Conservation (phyloP, 2,888 invertebrate species). For the Euphydryas editha region DNA sequence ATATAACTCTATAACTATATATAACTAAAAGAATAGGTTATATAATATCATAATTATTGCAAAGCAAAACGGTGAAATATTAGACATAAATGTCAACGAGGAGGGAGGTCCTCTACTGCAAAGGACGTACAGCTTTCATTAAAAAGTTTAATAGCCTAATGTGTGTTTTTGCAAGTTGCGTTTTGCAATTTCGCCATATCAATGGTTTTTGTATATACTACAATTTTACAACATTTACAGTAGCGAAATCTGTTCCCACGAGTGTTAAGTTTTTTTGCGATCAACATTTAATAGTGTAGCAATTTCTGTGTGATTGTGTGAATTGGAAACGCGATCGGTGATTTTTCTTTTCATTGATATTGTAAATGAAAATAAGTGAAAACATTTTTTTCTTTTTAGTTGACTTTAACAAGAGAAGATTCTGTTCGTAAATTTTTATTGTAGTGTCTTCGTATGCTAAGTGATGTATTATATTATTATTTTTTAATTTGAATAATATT, state of each 20-base stretch:
- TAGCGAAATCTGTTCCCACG: constrained; percentile 63
- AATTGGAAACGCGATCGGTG: constrained; percentile 45
- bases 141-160: not conserved
- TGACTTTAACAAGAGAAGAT: too few species aligned
- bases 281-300: constrained; percentile 50
- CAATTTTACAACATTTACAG: constrained; percentile 41
- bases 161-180: not conserved
- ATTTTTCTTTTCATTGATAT: constrained; percentile 37
- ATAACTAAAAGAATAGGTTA: too few species aligned
- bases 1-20: too few species aligned
- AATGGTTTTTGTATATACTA: constrained; percentile 21
- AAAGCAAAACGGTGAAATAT: too few species aligned
- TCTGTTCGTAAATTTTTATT: too few species aligned
- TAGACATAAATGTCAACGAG: too few species aligned
- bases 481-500: too few species aligned
- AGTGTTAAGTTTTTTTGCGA: constrained; percentile 54
- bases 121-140: not conserved
- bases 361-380: not conserved
- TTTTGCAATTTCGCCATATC: not conserved
- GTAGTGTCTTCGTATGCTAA: too few species aligned
- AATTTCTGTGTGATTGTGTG: constrained; percentile 68
- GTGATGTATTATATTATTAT: too few species aligned
- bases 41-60: too few species aligned
- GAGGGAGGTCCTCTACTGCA: too few species aligned
- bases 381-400: not conserved